Evolutionary conservation across 1,140 invertebrate species (phyloP), one percentile per base, ranked within the genome.

Genomic region (Diorhabda elongata): DNA sequence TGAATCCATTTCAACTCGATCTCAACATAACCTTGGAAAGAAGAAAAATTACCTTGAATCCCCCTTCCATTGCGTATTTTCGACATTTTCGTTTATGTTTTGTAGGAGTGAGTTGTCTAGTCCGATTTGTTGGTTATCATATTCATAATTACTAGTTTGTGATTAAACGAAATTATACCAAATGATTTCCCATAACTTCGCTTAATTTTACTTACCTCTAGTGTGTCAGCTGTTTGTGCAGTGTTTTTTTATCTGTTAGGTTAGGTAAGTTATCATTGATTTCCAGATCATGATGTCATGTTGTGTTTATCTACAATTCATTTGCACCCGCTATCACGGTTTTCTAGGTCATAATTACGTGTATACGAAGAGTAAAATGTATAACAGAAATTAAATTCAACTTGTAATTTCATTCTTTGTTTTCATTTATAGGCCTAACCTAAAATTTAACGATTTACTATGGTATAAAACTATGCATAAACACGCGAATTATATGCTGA

Each of bases 61-160:
- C 47, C 47, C 47, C 47, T 52, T 52, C 47, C 47, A 52, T 52
- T 52, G n/a, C 47, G n/a, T n/a, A 52, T 52, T 52, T 52, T 52
- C 26, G 47, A 6, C n/a, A n/a, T 52, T 52, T 52, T 52, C 47
- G n/a, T 52, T 52, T 52, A 8, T 52, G n/a, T 52, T 52, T 52
- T 52, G n/a, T 26, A 26, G 26, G 26, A 26, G 6, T n/a, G n/a
- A 52, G 47, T 52, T 52, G n/a, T 52, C 47, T 52, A 52, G 47
- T 52, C 47, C n/a, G 2, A 52, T 52, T n/a, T 26, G 26, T 26
- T 26, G 26, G 26, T 26, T 26, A 26, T 26, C 26, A 26, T 26
- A 26, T 26, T 26, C 26, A 26, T 26, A 26, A 26, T 26, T 26
- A 26, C 26, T 26, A 26, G 0, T 26, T 26, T 26, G 26, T 26